Percentiles rank a stretch among this genome's conserved stretches.
These are phyloP conservation scores for Colostygia pectinataria DNA, from an alignment of 2,888 invertebrate genomes.

Conservation along the genomic window DNA sequence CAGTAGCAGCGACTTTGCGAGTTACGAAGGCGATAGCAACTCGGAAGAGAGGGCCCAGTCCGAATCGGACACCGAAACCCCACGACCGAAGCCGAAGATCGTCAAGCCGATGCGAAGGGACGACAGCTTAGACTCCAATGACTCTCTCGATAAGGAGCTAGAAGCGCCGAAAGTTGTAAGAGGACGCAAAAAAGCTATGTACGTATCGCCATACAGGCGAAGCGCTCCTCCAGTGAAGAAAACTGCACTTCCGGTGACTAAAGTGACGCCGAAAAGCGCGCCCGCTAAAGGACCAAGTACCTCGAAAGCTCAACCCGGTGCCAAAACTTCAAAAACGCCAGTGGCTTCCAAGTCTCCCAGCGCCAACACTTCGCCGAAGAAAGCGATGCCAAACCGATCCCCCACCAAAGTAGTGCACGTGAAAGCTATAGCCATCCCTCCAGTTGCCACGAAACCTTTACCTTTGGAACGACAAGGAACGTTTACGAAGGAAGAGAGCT, in stretches of 20 bases:
- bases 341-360: conserved; percentile 50
- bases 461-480: conserved; percentile 93
- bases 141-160: conserved; percentile 67
- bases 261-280: conserved; percentile 46
- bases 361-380: conserved; percentile 67
- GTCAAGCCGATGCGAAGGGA: conserved; percentile 78
- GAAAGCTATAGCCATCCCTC: conserved; percentile 51
- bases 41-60: conserved; percentile 81
- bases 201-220: conserved; percentile 83
- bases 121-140: conserved; percentile 73
- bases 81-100: conserved; percentile 82
- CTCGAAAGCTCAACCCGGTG: conserved; percentile 54
- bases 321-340: conserved; percentile 58
- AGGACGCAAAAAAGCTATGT: conserved; percentile 87
- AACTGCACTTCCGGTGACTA: conserved; percentile 40
- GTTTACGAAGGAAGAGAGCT: conserved; percentile 92
- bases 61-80: conserved; percentile 69
- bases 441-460: conserved; percentile 63
- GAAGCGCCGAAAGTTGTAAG: conserved; percentile 83
- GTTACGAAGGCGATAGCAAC: conserved; percentile 83
- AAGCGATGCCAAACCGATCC: conserved; percentile 55
- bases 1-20: conserved; percentile 70
- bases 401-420: conserved; percentile 54
- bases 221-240: conserved; percentile 62
- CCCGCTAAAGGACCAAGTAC: conserved; percentile 45